Conservation (phyloP, 2,888 invertebrate genomes). For the Branchellion lobata region DNA sequence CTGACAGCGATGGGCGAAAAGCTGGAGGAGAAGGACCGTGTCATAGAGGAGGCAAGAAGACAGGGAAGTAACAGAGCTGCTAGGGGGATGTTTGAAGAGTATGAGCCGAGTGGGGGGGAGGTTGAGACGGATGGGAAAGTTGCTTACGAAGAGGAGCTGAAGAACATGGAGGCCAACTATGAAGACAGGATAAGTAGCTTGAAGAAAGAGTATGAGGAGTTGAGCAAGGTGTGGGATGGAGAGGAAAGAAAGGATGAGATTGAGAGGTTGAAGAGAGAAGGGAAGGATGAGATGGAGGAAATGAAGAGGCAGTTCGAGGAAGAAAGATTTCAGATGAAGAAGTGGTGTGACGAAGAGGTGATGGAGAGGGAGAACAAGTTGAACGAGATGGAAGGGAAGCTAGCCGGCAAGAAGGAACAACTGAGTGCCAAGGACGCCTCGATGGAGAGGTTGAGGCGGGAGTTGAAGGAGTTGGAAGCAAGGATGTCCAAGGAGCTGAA, state of each 20-base stretch:
- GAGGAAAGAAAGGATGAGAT: not conserved
- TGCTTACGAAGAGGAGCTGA: not conserved
- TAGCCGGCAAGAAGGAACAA: not conserved
- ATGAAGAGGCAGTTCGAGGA: not conserved
- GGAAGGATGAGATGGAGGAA: not conserved
- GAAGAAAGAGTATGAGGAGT: not conserved
- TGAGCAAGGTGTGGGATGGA: not conserved
- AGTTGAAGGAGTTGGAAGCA: constrained; percentile 2
- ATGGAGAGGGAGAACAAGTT: constrained; percentile 15
- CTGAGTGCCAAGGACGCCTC: not conserved
- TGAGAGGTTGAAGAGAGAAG: not conserved
- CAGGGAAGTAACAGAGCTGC: not conserved
- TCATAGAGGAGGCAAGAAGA: not conserved
- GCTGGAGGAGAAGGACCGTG: not conserved
- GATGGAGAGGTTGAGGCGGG: not conserved
- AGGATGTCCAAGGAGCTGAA: not conserved
- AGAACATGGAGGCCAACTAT: not conserved
- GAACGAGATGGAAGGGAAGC: constrained; percentile 12
- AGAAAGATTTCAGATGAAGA: not conserved
- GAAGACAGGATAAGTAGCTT: not conserved
- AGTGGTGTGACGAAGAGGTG: constrained; percentile 21
- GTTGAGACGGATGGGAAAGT: not conserved
- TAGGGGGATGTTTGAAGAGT: constrained; percentile 1
- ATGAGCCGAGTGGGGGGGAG: not conserved
- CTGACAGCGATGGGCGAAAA: not conserved